Evolutionary conservation across 2,797 vertebrate species (phyloP), one percentile per base, ranked within the genome.

Genomic region (Sarcoramphus papa): DNA sequence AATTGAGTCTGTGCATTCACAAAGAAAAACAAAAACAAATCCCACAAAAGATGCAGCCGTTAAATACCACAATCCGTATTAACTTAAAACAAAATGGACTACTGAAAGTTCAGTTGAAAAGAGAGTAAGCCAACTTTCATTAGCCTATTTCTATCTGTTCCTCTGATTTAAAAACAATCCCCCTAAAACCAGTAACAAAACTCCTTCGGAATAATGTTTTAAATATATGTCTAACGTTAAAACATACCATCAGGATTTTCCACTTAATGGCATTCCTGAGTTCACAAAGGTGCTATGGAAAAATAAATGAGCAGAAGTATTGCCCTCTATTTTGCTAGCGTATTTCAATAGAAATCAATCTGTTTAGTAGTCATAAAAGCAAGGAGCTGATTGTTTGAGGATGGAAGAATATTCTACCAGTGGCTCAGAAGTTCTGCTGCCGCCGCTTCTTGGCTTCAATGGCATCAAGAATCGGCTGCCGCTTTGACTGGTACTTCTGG

Each of bases 391-490:
- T 94, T 92, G 94, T 72, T 95, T 77, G 94, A 86, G 80, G 95
- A 31, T 90, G 95, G 94, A 76, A 62, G 94, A 57, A 59, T 1
- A n/a, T 59, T 85, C 68, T 91, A 50, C 65, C 81, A 30, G 2
- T 12, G 89, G 85, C 50, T 99, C 97, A 99, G 98, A 99, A 98
- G 98, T 99, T 99, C 92, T 99, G 99, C 91, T 99, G 99, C 85
- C 98, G 98, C 11, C 99, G 98, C 93, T 99, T 99, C 96, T 99
- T 99, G 84, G 99, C 99, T 90, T 99, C 98, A 3, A 99, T 99
- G 96, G 99, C 99, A 6, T 99, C 99, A 17, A 99, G 98, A 97
- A 99, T 99, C 1, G 99, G 99, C 97, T 99, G 99, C 47, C 99
- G 98, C 97, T 99, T 99, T 15, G 99, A 98, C 67, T 99, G 99